Evolutionary conservation across 1,140 invertebrate species (phyloP), one percentile per base, ranked within the genome.

Genomic region (Pissodes strobi): DNA sequence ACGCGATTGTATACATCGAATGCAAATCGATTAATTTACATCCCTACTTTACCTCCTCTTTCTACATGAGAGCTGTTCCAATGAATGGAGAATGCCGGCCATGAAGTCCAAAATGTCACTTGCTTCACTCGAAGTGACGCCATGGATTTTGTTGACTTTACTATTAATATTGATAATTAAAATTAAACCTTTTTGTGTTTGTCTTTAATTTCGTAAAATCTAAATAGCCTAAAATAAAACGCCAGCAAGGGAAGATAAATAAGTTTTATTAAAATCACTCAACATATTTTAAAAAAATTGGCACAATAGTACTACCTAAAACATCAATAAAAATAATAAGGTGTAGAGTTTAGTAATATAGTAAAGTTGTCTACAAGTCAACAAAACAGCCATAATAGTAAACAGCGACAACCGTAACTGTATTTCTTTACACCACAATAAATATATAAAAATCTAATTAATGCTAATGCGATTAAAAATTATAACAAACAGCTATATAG

Each of bases 231-330:
- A 27, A 27, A 27, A 27, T 27, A 9, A 27, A 27, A 27, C 25
- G 25, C 25, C 9, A n/a, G 3, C 25, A 9, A 27, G 5, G 37
- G 19, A 43, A 53, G 60, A 41, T 64, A 64, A 56, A 64, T 56
- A 56, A 55, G 34, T 53, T 53, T 59, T 62, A 52, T 52, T 64
- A 55, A 64, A 55, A 56, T 56, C 61, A 64, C 48, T 64, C 61
- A 64, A 64, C 61, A 56, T 56, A 56, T 56, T 56, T 56, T 56
- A 30, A 62, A 62, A 60, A 62, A 62, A 62, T 64, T 64, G 61
- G 61, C 61, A 64, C 61, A 56, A 39, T 60, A 60, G 10, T 56
- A 56, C 53, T 19, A 56, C 25, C 27, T 56, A 39, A 23, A 56
- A 23, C 37, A 41, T 15, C 19, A 56, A 41, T 22, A 56, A 41